A percentile compares a stretch with the other conserved stretches of the same genome.
Evolutionary conservation across 2,113 vertebrate genomes (phyloP).

Genomic region (Esox niger): DNA sequence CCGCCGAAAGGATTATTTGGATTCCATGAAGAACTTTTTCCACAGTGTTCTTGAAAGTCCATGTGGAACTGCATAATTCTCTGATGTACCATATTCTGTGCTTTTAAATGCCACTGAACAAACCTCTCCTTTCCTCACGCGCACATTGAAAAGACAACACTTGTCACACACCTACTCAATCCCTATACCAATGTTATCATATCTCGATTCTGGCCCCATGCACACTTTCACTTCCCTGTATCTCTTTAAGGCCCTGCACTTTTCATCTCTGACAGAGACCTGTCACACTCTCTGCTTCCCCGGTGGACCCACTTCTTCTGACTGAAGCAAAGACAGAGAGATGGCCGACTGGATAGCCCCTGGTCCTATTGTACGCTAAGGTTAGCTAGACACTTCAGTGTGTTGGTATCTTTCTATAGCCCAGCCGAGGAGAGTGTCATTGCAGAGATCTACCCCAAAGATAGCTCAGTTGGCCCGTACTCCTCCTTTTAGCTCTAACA

Average conservation of each 20-base stretch:
- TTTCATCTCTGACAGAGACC: constrained; percentile 32
- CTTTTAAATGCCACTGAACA: constrained; percentile 43
- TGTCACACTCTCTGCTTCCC: constrained; percentile 17
- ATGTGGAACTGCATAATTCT: no score
- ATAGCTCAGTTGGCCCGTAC: neutral
- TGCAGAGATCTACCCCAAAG: neutral
- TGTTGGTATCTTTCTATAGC: constrained; percentile 5
- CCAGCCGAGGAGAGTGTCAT: neutral
- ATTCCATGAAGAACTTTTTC: no score
- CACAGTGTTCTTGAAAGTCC: no score
- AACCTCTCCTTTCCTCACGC: constrained; percentile 6
- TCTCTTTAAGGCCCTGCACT: constrained; percentile 21
- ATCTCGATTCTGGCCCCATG: constrained; percentile 12
- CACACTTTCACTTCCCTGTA: constrained; percentile 10
- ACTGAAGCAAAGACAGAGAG: constrained; percentile 33
- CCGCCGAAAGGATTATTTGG: no score
- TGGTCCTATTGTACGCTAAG: constrained; percentile 35
- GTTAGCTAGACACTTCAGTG: constrained; percentile 24
- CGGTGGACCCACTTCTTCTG: constrained; percentile 10
- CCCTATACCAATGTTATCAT: constrained; percentile 26
- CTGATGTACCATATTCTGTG: neutral
- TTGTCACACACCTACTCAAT: neutral
- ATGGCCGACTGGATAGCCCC: constrained; percentile 36
- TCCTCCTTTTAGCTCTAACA: neutral
- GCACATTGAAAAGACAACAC: neutral